Evolutionary conservation across 1,140 invertebrate genomes (phyloP).

Genomic region (Melanaphis sacchari): DNA sequence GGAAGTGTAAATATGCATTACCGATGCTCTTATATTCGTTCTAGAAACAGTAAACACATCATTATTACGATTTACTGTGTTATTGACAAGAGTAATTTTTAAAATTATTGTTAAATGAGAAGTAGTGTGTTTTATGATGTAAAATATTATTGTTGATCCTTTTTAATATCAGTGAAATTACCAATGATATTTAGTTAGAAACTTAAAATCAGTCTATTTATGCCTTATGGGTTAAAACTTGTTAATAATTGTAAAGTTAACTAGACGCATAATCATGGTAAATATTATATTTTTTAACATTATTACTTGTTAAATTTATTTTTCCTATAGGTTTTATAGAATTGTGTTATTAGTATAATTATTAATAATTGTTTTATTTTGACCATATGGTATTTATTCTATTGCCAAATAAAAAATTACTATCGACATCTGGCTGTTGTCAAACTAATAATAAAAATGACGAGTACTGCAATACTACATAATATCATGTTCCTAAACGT

Average conservation of each 20-base stretch:
- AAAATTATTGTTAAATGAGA: not conserved
- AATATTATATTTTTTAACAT: not conserved
- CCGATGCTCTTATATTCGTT: not conserved
- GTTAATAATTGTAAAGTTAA: not conserved
- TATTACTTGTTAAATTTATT: not conserved
- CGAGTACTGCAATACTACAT: not conserved
- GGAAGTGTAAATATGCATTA: not conserved
- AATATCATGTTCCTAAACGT: not conserved
- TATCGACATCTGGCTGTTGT: conserved; percentile 29
- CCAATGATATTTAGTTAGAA: no score
- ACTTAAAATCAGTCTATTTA: no score
- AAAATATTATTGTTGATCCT: not conserved
- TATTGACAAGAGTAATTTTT: not conserved
- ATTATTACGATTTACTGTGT: not conserved
- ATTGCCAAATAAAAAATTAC: conserved; percentile 7
- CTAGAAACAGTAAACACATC: not conserved
- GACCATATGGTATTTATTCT: conserved; percentile 27
- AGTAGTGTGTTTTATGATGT: not conserved
- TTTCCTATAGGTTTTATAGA: not conserved
- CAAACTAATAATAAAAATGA: conserved; percentile 27
- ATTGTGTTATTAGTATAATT: not conserved
- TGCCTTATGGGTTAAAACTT: not conserved
- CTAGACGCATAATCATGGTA: no score
- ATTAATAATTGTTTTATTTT: conserved; percentile 35
- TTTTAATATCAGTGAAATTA: not conserved